A percentile compares a stretch with the other conserved stretches of the same genome.
phyloP scores from a whole-genome alignment of 2,888 invertebrate species.

The Ormyrus nitidulus region DNA sequence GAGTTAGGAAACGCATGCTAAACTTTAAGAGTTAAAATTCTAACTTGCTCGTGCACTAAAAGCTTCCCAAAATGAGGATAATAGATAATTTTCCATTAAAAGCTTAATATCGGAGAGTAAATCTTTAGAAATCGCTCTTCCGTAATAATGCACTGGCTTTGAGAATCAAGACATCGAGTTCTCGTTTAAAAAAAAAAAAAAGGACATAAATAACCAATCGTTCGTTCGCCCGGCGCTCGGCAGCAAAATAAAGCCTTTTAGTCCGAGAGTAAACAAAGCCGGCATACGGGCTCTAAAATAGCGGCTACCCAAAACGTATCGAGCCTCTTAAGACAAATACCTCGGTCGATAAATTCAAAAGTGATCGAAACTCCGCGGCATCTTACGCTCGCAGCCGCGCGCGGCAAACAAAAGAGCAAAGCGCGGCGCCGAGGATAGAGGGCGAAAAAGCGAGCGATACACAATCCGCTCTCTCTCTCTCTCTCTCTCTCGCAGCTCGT shows the following conservation, averaged over 20 bases:
- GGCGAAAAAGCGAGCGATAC: not conserved
- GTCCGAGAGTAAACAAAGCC: not conserved
- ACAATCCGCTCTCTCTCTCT: not conserved
- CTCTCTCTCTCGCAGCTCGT: not conserved
- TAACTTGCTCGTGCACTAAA: constrained; percentile 9
- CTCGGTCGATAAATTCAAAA: constrained; percentile 30
- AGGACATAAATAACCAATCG: too few species aligned
- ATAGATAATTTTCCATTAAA: constrained; percentile 18
- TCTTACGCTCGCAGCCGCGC: not conserved
- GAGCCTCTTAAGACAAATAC: not conserved
- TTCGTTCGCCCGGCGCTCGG: too few species aligned
- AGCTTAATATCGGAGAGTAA: not conserved
- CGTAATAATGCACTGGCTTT: not conserved
- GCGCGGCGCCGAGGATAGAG: not conserved
- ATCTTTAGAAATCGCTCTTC: not conserved
- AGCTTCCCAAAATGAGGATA: constrained; percentile 24
- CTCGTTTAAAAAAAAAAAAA: too few species aligned
- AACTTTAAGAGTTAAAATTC: constrained; percentile 33
- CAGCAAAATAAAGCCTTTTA: too few species aligned
- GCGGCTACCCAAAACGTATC: not conserved
- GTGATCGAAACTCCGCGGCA: constrained; percentile 23
- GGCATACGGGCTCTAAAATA: not conserved
- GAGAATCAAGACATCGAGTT: not conserved
- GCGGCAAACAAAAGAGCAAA: constrained; percentile 11
- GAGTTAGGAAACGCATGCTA: constrained; percentile 22